A percentile compares a stretch with the other conserved stretches of the same genome.
phyloP scores from a whole-genome alignment of 1,140 invertebrate species.

The Hesperophylax magnus region DNA sequence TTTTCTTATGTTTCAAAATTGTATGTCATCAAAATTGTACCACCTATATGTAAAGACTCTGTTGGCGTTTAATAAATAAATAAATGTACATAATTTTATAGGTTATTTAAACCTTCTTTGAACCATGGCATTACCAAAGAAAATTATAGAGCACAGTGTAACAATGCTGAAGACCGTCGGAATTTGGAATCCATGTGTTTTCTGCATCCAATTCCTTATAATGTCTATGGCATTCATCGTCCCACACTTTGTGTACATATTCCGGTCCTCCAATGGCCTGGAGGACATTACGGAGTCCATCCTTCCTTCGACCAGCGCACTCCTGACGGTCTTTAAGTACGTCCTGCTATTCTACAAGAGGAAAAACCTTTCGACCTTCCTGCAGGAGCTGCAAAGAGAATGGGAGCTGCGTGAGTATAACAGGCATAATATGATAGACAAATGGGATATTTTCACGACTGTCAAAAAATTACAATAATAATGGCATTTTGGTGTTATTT shows the following conservation, averaged over 20 bases:
- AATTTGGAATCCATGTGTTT: background rate
- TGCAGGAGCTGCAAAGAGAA: background rate
- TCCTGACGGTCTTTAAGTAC: background rate
- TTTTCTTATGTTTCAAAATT: too few relatives aligned
- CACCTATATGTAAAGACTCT: too few relatives aligned
- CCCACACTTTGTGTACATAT: background rate
- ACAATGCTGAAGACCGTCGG: background rate
- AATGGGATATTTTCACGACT: background rate
- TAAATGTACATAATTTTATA: too few relatives aligned
- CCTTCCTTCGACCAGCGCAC: background rate
- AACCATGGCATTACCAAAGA: background rate
- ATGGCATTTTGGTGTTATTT: too few relatives aligned
- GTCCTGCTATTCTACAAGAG: conserved; percentile 9
- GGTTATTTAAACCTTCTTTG: too few relatives aligned
- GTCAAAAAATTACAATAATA: background rate
- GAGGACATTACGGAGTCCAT: conserved; percentile 12
- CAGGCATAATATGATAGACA: background rate
- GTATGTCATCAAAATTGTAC: too few relatives aligned
- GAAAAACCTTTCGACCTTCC: background rate
- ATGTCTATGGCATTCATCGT: background rate
- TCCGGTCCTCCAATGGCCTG: background rate
- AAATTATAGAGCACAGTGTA: conserved; percentile 3
- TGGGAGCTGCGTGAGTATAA: conserved; percentile 5
- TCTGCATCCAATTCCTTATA: background rate
- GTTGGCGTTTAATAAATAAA: too few relatives aligned